Percentiles rank a stretch among this genome's conserved stretches.
Conservation (phyloP, 2,888 invertebrate genomes). For the Drosophila vallismaia region DNA sequence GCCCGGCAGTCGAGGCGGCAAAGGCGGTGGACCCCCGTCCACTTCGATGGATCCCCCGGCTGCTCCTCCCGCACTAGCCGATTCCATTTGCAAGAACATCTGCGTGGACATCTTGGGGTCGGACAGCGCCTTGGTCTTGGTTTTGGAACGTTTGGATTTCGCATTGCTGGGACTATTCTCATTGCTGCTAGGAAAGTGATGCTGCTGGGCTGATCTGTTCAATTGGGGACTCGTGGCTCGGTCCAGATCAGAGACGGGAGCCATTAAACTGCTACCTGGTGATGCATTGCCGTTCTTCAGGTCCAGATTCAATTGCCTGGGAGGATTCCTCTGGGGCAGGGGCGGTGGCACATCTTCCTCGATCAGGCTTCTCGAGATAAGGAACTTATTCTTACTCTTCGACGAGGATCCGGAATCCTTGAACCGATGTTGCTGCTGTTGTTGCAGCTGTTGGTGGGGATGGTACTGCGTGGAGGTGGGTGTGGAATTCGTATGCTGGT, state of each 20-base stretch:
- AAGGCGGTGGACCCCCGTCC: constrained; percentile 85
- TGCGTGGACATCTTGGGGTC: constrained; percentile 84
- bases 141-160: constrained; percentile 77
- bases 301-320: constrained; percentile 76
- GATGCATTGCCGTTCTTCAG: constrained; percentile 57
- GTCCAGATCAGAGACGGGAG: constrained; percentile 83
- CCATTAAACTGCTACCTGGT: constrained; percentile 50
- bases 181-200: constrained; percentile 29
- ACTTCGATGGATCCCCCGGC: constrained; percentile 45
- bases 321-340: constrained; percentile 85
- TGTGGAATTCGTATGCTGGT: constrained; percentile 59
- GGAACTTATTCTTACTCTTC: constrained; percentile 81
- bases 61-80: constrained; percentile 48
- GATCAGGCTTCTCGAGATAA: constrained; percentile 76
- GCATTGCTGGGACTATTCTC: constrained; percentile 45
- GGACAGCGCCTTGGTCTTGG: constrained; percentile 83
- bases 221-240: constrained; percentile 74
- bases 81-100: constrained; percentile 84
- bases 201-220: constrained; percentile 48
- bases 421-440: constrained; percentile 65
- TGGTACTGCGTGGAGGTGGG: constrained; percentile 55
- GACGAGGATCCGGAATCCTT: constrained; percentile 59
- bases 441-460: constrained; percentile 48
- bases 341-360: constrained; percentile 85
- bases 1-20: constrained; percentile 86